These are phyloP conservation scores for Melanostoma mellinum DNA, from an alignment of 2,888 invertebrate genomes.

Conservation along the genomic window DNA sequence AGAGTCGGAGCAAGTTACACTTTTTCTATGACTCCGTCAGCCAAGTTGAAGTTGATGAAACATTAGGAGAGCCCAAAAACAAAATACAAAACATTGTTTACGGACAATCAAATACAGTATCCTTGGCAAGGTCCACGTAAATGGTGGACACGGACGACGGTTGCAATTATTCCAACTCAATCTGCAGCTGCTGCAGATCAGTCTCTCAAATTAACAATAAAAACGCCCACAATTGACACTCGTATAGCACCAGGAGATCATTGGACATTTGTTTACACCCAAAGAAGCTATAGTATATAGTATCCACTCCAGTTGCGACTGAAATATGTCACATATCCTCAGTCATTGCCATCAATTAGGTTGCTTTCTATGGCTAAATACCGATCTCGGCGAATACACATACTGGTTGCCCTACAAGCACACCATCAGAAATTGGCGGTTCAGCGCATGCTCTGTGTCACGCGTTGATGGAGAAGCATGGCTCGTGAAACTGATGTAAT, in stretches of 20 bases:
- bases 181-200: conserved; percentile 48
- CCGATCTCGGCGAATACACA: background rate
- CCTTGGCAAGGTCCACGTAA: too few species aligned
- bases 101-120: too few species aligned
- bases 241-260: conserved; percentile 3
- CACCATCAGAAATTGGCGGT: background rate
- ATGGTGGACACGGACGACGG: too few species aligned
- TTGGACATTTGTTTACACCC: conserved; percentile 59
- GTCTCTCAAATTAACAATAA: conserved; percentile 44
- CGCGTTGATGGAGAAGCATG: conserved; percentile 62
- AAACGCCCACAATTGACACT: conserved; percentile 42
- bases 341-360: conserved; percentile 65
- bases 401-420: background rate
- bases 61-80: too few species aligned
- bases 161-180: background rate
- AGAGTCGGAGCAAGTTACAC: too few species aligned
- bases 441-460: conserved; percentile 57
- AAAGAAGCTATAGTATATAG: conserved; percentile 61
- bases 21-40: too few species aligned
- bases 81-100: too few species aligned
- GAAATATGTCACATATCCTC: conserved; percentile 60
- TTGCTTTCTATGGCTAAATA: conserved; percentile 33
- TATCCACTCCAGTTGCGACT: conserved; percentile 57
- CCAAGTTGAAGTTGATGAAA: too few species aligned
- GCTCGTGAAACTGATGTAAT: conserved; percentile 63